phyloP scores from a whole-genome alignment of 2,888 invertebrate genomes.

The Cosmia pyralina region DNA sequence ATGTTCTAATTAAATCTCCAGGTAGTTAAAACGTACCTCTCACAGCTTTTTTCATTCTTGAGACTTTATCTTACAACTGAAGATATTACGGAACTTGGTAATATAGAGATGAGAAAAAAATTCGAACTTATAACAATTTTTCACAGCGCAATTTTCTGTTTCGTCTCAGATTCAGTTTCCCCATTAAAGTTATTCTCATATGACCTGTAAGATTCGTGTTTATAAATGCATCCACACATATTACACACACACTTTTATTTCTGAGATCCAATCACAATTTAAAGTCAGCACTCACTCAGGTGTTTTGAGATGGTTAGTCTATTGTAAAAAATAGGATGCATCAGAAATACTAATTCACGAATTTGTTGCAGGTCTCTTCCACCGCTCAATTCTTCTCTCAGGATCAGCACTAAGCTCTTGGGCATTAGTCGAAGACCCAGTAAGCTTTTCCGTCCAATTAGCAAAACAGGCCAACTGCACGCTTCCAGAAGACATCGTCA shows the following conservation, averaged over 20 bases:
- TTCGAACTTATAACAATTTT: neutral
- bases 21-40: slow-evolving; percentile 34
- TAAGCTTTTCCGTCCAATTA: slow-evolving; percentile 94
- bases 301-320: neutral
- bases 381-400: slow-evolving; percentile 95
- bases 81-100: slow-evolving; percentile 14
- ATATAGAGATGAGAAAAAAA: neutral
- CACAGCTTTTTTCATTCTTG: slow-evolving; percentile 27
- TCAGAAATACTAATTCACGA: neutral
- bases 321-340: neutral
- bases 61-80: slow-evolving; percentile 28
- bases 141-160: neutral
- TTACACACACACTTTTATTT: no score
- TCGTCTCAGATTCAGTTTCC: neutral
- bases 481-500: slow-evolving; percentile 94
- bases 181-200: neutral
- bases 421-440: slow-evolving; percentile 97
- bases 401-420: slow-evolving; percentile 97
- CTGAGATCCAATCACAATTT: neutral
- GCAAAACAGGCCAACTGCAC: slow-evolving; percentile 95
- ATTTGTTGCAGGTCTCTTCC: slow-evolving; percentile 93
- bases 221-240: neutral
- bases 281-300: neutral
- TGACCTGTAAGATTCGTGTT: neutral
- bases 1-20: slow-evolving; percentile 51